Evolutionary conservation across 2,797 vertebrate genomes (phyloP).

Genomic region (Cheirogaleus major): DNA sequence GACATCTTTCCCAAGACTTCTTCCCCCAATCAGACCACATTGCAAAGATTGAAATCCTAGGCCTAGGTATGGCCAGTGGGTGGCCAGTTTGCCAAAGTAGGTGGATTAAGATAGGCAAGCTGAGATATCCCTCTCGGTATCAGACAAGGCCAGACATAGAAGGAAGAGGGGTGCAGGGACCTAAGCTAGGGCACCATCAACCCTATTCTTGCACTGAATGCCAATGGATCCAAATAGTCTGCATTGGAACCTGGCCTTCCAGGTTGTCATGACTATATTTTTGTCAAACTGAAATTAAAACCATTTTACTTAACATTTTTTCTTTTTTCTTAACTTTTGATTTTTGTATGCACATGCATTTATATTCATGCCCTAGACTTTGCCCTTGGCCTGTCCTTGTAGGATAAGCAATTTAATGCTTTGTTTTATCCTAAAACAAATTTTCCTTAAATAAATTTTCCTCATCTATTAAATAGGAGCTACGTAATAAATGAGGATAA

Average conservation of each 20-base stretch:
- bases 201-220: neutral
- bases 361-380: neutral
- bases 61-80: neutral
- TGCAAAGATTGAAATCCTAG: neutral
- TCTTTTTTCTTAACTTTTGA: neutral
- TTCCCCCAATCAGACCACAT: neutral
- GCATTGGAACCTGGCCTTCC: neutral
- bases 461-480: neutral
- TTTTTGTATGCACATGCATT: neutral
- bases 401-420: neutral
- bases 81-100: neutral
- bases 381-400: neutral
- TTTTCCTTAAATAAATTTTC: neutral
- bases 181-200: neutral
- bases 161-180: neutral
- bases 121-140: neutral
- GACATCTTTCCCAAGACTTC: neutral
- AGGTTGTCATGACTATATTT: neutral
- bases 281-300: neutral
- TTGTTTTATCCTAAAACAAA: neutral
- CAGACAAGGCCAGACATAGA: neutral
- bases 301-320: neutral
- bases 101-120: neutral
- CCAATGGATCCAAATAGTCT: neutral
- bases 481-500: neutral